Evolutionary conservation across 2,113 vertebrate genomes (phyloP).

Genomic region (Anas platyrhynchos): DNA sequence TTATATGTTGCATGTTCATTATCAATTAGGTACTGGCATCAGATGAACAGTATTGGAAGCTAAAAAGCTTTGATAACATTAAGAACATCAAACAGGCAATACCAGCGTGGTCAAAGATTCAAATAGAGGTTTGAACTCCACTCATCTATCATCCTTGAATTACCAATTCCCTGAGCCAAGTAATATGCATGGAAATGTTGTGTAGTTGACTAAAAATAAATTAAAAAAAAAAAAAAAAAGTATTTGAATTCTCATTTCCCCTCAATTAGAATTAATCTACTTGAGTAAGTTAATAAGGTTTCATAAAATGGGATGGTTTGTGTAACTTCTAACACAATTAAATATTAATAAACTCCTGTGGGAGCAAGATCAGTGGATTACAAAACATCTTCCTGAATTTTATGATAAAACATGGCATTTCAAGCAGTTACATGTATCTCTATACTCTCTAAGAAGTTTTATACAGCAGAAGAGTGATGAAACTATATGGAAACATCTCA

Average conservation of each 20-base stretch:
- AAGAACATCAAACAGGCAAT: not conserved
- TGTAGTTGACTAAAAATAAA: not conserved
- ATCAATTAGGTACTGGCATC: not conserved
- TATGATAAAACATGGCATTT: not conserved
- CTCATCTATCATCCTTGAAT: constrained; percentile 11
- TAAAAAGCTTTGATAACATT: not conserved
- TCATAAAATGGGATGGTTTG: constrained; percentile 22
- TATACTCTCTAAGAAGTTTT: not conserved
- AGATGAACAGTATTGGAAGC: not conserved
- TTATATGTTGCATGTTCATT: not conserved
- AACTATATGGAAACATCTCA: not conserved
- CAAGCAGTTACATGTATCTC: not conserved
- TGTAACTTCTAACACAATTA: constrained; percentile 62
- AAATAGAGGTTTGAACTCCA: not conserved
- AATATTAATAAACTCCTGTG: constrained; percentile 61
- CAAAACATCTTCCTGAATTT: constrained; percentile 26
- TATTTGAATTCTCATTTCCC: constrained; percentile 31
- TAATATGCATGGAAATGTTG: constrained; percentile 15
- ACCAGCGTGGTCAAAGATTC: not conserved
- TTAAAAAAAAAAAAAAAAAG: not conserved
- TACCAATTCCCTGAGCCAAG: constrained; percentile 6
- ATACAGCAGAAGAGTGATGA: not conserved
- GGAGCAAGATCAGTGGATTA: constrained; percentile 53
- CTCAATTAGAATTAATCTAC: constrained; percentile 38
- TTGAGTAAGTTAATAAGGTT: constrained; percentile 30